phyloP scores from a whole-genome alignment of 2,888 invertebrate genomes.

The Drosophila falleni region DNA sequence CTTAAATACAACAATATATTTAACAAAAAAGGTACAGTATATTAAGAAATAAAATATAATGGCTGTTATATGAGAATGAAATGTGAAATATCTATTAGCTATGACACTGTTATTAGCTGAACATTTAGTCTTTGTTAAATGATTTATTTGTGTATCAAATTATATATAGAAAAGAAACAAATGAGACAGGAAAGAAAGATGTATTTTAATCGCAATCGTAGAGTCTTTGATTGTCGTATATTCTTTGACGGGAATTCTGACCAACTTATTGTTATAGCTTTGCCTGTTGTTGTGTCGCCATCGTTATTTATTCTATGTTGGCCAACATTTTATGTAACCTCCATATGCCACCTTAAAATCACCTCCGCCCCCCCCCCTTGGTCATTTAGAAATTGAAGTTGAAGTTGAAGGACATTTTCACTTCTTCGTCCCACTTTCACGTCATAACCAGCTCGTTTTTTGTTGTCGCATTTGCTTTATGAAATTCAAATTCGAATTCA shows the following conservation, averaged over 20 bases:
- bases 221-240: conserved; percentile 37
- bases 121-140: background rate
- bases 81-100: background rate
- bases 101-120: background rate
- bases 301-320: conserved; percentile 47
- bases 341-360: too few species aligned
- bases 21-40: background rate
- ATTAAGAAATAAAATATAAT: background rate
- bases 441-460: conserved; percentile 21
- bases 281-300: conserved; percentile 28
- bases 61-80: background rate
- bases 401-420: conserved; percentile 68
- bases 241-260: background rate
- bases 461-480: conserved; percentile 64
- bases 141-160: background rate
- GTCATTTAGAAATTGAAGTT: conserved; percentile 34
- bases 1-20: background rate
- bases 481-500: conserved; percentile 59
- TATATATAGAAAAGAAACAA: background rate
- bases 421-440: background rate
- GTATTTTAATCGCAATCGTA: conserved; percentile 1
- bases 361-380: background rate
- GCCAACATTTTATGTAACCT: conserved; percentile 44
- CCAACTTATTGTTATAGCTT: conserved; percentile 34
- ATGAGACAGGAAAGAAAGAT: background rate